Conservation (phyloP, 2,797 vertebrate genomes). For the Clarias laeviceps region DNA sequence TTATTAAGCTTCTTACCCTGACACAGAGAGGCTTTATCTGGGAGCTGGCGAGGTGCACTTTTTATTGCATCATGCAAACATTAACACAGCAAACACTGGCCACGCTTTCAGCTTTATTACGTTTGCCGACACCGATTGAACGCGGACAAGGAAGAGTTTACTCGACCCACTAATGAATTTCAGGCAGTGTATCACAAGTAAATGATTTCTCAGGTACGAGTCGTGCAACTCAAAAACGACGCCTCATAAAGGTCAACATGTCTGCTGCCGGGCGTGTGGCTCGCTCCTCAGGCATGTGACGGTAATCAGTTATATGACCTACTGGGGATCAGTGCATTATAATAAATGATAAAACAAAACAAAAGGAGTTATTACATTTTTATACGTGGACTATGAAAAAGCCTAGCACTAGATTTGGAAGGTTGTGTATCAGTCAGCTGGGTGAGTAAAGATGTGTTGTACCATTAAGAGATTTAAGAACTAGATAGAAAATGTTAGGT, state of each 20-base stretch:
- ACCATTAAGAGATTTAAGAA: not conserved
- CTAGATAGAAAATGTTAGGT: not conserved
- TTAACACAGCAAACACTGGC: slow-evolving; percentile 48
- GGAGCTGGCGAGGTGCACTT: slow-evolving; percentile 22
- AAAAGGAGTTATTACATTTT: not conserved
- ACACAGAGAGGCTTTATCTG: slow-evolving; percentile 37
- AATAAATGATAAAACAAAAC: not conserved
- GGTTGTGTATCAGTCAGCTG: not conserved
- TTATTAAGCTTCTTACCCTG: slow-evolving; percentile 20
- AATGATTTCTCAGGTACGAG: slow-evolving; percentile 25
- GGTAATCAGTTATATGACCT: not conserved
- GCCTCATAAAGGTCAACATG: slow-evolving; percentile 2
- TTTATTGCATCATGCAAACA: slow-evolving; percentile 55
- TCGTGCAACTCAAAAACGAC: not conserved
- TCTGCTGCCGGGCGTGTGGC: not conserved
- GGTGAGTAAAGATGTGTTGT: not conserved
- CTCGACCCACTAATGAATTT: slow-evolving; percentile 38
- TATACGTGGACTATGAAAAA: not conserved
- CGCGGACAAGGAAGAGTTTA: not conserved
- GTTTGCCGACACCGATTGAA: slow-evolving; percentile 49
- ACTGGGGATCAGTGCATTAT: not conserved
- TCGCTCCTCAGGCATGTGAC: slow-evolving; percentile 8
- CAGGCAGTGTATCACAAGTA: slow-evolving; percentile 26
- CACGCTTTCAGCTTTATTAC: slow-evolving; percentile 49
- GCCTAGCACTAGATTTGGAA: not conserved